These are phyloP conservation scores for Caenorhabditis virilis DNA, from an alignment of 2,888 invertebrate genomes.

Conservation along the genomic window DNA sequence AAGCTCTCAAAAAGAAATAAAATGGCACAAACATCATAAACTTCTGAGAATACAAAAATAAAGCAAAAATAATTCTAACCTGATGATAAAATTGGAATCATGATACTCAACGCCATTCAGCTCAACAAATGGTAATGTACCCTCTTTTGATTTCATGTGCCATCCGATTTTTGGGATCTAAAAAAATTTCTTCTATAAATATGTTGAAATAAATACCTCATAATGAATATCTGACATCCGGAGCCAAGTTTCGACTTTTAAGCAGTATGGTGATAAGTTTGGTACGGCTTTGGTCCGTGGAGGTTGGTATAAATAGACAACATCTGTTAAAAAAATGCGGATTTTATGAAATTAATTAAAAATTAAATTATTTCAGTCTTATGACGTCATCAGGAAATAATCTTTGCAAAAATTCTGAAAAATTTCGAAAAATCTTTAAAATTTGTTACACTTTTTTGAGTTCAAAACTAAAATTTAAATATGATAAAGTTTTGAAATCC, in stretches of 20 bases:
- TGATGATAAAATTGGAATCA: constrained; percentile 87
- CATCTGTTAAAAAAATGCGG: constrained; percentile 75
- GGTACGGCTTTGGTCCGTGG: constrained; percentile 86
- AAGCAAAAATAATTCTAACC: constrained; percentile 11
- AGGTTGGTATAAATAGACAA: constrained; percentile 91
- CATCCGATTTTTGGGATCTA: constrained; percentile 18
- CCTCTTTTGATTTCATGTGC: constrained; percentile 75
- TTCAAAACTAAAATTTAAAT: too few relatives aligned
- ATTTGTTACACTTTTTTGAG: too few relatives aligned
- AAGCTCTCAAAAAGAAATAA: too few relatives aligned
- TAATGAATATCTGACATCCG: constrained; percentile 88
- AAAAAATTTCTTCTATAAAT: constrained; percentile 3
- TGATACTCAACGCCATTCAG: constrained; percentile 90
- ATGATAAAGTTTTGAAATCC: too few relatives aligned
- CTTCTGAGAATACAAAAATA: too few relatives aligned
- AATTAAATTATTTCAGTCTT: too few relatives aligned
- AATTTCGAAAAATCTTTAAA: too few relatives aligned
- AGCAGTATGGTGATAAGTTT: constrained; percentile 87
- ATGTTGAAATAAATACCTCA: constrained; percentile 76
- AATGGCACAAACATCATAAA: too few relatives aligned
- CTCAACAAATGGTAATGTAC: constrained; percentile 90
- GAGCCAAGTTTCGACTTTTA: constrained; percentile 94
- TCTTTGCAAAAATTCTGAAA: too few relatives aligned
- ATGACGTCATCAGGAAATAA: too few relatives aligned
- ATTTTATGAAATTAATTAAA: too few relatives aligned